These are phyloP conservation scores for Cheilosia vernalis DNA, from an alignment of 2,888 invertebrate species.

Conservation along the genomic window DNA sequence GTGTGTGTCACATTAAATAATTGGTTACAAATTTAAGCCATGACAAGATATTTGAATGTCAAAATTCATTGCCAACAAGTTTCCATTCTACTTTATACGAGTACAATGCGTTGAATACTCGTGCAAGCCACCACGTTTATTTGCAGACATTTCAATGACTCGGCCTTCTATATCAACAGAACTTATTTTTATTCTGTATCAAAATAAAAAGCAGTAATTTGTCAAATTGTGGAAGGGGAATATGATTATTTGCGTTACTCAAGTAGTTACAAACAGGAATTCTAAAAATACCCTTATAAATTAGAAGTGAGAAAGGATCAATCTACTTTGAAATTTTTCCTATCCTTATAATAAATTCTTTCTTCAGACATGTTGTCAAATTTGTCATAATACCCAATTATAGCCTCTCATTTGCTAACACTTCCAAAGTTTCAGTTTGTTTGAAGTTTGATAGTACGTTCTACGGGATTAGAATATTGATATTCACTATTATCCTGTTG, in stretches of 20 bases:
- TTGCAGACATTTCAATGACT: constrained; percentile 2
- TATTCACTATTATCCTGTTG: not conserved
- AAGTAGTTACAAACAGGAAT: not conserved
- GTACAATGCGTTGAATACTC: not conserved
- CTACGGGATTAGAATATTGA: constrained; percentile 3
- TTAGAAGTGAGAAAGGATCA: constrained; percentile 33
- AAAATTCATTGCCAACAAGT: not conserved
- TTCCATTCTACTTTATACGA: not conserved
- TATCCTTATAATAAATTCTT: constrained; percentile 36
- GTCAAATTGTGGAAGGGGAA: not conserved
- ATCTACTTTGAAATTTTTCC: constrained; percentile 22
- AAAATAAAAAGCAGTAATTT: constrained; percentile 4
- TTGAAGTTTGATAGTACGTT: not conserved
- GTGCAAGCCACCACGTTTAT: constrained; percentile 31
- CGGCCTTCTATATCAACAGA: not conserved
- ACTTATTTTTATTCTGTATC: not conserved
- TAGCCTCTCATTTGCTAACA: constrained; percentile 3
- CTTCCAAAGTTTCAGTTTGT: not conserved
- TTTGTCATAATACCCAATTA: not conserved
- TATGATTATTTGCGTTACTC: constrained; percentile 15
- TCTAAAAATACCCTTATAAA: constrained; percentile 30
- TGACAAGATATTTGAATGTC: constrained; percentile 1
- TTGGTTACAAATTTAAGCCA: not conserved
- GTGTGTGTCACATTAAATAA: not conserved
- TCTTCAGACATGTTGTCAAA: constrained; percentile 19